Evolutionary conservation across 2,888 invertebrate species (phyloP), one percentile per base, ranked within the genome.

Genomic region (Cerastoderma edule): DNA sequence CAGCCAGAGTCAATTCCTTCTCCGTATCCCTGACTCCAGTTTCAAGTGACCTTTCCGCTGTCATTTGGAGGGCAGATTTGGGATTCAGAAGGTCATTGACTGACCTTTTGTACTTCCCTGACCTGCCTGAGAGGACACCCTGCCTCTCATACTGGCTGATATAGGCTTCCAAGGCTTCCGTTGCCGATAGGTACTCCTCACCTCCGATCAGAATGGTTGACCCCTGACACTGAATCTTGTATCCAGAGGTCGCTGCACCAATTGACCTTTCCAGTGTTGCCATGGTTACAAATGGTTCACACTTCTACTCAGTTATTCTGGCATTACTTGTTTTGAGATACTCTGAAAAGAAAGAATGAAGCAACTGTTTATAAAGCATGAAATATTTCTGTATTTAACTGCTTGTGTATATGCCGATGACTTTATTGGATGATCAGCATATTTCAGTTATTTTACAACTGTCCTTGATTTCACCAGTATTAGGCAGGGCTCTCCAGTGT

Each of bases 81-180:
- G 86, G 86, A 67, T 83, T 83, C 44, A 86, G 63, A 13, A 86
- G 69, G 54, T 86, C 86, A 56, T 78, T 79, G 0, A 81, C 82
- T 28, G 81, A 78, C 28, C 82, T 71, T 39, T 78, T 78, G 44
- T 86, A 86, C 1, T 48, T 46, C 10, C 72, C 60, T 24, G 67
- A 46, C 35, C 63, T 78, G 10, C 33, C 66, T 33, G 71, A 64
- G 8, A 74, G 57, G 27, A 66, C 28, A 22, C 66, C 70, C 44
- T 71, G 67, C 30, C 56, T 60, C 30, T 75, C 72, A 79, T 88
- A 89, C 78, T 88, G 88, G 27, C 86, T 83, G 39, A 89, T 78
- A 74, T 89, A 89, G 8, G 87, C 86, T 39, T 86, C 74, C n/a
- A 89, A 75, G 19, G 89, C 89, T 54, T 89, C 88, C 0, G 87